These are phyloP conservation scores for Biston betularia DNA, from an alignment of 2,888 invertebrate genomes.

Conservation along the genomic window DNA sequence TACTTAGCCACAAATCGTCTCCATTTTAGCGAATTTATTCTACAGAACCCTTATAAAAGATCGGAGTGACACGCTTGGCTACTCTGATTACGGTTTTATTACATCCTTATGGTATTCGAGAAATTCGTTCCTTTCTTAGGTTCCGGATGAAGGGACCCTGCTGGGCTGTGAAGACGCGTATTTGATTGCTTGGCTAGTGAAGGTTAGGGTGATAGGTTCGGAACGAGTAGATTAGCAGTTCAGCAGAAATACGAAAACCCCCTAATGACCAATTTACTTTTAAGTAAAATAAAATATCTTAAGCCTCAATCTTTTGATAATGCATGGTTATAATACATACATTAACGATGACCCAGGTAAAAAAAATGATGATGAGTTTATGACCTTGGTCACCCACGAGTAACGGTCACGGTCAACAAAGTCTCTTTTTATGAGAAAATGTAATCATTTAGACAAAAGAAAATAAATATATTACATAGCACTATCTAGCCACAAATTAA, in stretches of 20 bases:
- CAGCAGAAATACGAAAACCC: conserved; percentile 1
- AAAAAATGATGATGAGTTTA: no score
- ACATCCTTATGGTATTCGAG: conserved; percentile 39
- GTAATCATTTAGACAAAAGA: no score
- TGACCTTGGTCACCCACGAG: no score
- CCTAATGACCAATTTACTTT: no score
- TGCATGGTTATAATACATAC: no score
- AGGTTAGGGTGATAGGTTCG: not conserved
- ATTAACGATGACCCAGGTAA: no score
- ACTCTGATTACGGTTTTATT: conserved; percentile 48
- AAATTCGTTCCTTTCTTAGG: conserved; percentile 40
- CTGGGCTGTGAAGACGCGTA: conserved; percentile 11
- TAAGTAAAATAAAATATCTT: no score
- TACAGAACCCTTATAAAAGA: conserved; percentile 40
- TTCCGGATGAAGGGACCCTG: conserved; percentile 14
- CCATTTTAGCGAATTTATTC: conserved; percentile 33
- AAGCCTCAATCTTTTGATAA: no score
- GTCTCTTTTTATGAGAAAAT: no score
- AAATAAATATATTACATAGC: no score
- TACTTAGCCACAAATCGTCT: conserved; percentile 35
- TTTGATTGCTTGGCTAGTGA: conserved; percentile 22
- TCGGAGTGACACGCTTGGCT: conserved; percentile 40
- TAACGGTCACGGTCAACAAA: no score
- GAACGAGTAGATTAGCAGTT: conserved; percentile 2
- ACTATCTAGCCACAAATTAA: no score